Base-by-base conservation (phyloP, 2,113 vertebrate species). In the Ariopsis seemanni region DNA sequence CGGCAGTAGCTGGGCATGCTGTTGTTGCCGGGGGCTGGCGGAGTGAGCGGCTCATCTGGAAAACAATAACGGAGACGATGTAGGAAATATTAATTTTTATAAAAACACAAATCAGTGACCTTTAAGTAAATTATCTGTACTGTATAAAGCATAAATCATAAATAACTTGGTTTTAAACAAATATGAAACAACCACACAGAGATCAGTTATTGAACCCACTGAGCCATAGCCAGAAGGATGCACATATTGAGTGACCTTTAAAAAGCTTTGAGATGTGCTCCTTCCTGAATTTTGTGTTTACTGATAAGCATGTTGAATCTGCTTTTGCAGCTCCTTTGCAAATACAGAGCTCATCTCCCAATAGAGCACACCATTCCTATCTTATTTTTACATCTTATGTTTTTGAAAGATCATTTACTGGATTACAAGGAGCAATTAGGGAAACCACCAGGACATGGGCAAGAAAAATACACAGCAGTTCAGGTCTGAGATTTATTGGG, bases 1-100 rank as follows among this genome's bases (percentile, higher is more conserved):
- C 95, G 95, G 94, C 97, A 97, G 88, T 96, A 97, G 88, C 93
- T 94, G 72, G 96, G 96, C 94, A 95, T 95, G 89, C 96, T 97
- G 60, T 96, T 94, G 18, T 97, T 97, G 91, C 91, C 95, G 80
- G 97, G 93, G 0, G 93, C 90, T 67, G 94, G 93, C 9, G 96
- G 94, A 57, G 93, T 96, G 89, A 93, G 91, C 77, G 95, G 94
- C 63, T 96, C 96, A 85, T 97, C 97, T 97, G 93, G 80, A 93
- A 92, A 78, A 82, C 15, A 30, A 88, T 92, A 62, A 48, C 34
- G 18, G 1, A n/a, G 7, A 75, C 11, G 4, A 75, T 42, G 22
- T 53, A 22, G 1, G 17, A 71, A 71, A 50, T 22, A 81, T 22
- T 18, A 81, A 22, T 82, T 30, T 82, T 82, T 82, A 82, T 82